These are phyloP conservation scores for Thaumetopoea pityocampa DNA, from an alignment of 1,140 invertebrate species.

Conservation along the genomic window DNA sequence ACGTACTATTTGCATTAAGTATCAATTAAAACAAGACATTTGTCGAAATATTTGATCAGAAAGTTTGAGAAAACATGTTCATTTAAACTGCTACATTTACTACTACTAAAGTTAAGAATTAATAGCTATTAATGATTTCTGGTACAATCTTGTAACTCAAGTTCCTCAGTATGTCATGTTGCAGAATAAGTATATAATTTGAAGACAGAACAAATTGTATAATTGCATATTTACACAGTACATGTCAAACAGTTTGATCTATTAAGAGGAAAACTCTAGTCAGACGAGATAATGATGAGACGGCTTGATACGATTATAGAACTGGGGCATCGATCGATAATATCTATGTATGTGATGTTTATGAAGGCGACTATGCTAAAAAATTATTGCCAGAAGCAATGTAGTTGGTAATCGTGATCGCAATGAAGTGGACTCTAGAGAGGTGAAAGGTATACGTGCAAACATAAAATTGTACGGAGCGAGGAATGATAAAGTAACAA, in stretches of 20 bases:
- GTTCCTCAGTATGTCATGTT: no score
- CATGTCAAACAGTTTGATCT: slow-evolving; percentile 5
- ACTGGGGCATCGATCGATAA: slow-evolving; percentile 3
- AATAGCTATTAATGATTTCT: no score
- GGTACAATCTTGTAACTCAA: no score
- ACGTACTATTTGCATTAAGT: no score
- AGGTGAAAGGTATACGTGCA: slow-evolving; percentile 33
- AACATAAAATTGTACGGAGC: slow-evolving; percentile 10
- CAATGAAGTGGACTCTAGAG: slow-evolving; percentile 10
- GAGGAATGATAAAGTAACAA: slow-evolving; percentile 10
- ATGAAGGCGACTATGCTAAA: slow-evolving; percentile 22
- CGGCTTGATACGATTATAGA: slow-evolving; percentile 8
- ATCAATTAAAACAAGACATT: no score
- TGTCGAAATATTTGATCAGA: no score
- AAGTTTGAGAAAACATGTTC: no score
- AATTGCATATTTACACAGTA: slow-evolving; percentile 1
- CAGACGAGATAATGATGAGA: slow-evolving; percentile 20
- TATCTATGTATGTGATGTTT: slow-evolving; percentile 1
- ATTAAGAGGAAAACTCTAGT: slow-evolving; percentile 17
- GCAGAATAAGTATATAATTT: no score
- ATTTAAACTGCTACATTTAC: no score
- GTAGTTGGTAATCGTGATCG: slow-evolving; percentile 25
- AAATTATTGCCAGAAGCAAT: slow-evolving; percentile 33
- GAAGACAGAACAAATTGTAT: no score
- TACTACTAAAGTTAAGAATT: no score